These are phyloP conservation scores for Drosophila nannoptera DNA, from an alignment of 1,140 invertebrate species.

Conservation along the genomic window DNA sequence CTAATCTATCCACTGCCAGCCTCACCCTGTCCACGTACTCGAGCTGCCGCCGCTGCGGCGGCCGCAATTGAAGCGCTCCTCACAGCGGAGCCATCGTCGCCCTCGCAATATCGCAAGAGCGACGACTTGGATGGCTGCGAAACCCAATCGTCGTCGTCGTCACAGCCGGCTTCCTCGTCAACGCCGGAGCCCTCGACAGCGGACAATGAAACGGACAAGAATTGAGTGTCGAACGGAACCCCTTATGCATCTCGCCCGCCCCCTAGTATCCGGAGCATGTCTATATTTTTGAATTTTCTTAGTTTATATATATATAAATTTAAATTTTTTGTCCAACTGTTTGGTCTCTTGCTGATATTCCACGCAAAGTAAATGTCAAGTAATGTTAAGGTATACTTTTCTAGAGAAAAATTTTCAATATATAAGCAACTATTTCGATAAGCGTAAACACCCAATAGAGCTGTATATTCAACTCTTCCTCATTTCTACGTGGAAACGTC, in stretches of 20 bases:
- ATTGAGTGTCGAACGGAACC: background rate
- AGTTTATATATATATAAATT: too few relatives aligned
- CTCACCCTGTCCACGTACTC: conserved; percentile 20
- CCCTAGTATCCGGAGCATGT: too few relatives aligned
- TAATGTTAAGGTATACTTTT: background rate
- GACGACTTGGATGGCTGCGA: conserved; percentile 1
- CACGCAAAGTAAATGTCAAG: conserved; percentile 5
- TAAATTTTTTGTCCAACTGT: too few relatives aligned
- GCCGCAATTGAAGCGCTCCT: conserved; percentile 35
- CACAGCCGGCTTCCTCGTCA: conserved; percentile 23
- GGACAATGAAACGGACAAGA: conserved; percentile 15
- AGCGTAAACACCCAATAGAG: background rate
- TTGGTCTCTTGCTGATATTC: conserved; percentile 9
- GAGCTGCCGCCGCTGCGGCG: conserved; percentile 30
- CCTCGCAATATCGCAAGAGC: background rate
- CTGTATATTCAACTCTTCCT: too few relatives aligned
- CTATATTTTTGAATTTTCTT: background rate
- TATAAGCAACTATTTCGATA: background rate
- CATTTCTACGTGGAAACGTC: too few relatives aligned
- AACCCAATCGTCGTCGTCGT: conserved; percentile 30
- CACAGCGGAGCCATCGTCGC: conserved; percentile 24
- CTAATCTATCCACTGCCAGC: conserved; percentile 22
- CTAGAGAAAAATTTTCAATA: conserved; percentile 1
- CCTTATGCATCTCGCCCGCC: background rate
- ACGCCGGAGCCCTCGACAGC: conserved; percentile 15